These are phyloP conservation scores for Amblyjoppa proteus DNA, from an alignment of 2,888 invertebrate genomes.

Conservation along the genomic window DNA sequence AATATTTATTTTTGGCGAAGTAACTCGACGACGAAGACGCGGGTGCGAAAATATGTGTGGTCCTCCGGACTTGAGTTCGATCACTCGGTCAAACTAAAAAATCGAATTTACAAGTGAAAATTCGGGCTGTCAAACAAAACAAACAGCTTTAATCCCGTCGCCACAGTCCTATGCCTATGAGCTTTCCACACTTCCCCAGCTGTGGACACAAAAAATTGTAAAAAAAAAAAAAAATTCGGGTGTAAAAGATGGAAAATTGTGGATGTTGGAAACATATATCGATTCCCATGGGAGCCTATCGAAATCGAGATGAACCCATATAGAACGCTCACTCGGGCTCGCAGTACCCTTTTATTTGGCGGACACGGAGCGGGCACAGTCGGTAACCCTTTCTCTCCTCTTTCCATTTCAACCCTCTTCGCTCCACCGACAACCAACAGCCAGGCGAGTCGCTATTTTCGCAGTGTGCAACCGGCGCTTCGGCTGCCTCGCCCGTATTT, in stretches of 20 bases:
- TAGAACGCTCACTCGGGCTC: slow-evolving; percentile 60
- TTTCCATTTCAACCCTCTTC: slow-evolving; percentile 19
- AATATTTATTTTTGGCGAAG: neutral
- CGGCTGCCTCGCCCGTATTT: slow-evolving; percentile 73
- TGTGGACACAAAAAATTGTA: slow-evolving; percentile 13
- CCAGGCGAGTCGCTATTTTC: slow-evolving; percentile 67
- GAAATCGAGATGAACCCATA: slow-evolving; percentile 69
- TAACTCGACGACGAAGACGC: neutral
- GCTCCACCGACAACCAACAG: slow-evolving; percentile 22
- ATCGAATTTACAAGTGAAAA: neutral
- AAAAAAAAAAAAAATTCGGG: slow-evolving; percentile 31
- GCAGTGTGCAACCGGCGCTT: slow-evolving; percentile 46
- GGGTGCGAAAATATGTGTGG: neutral
- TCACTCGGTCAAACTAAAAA: neutral
- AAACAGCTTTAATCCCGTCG: slow-evolving; percentile 4
- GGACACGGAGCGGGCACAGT: slow-evolving; percentile 51
- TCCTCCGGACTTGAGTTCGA: neutral
- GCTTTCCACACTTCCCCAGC: slow-evolving; percentile 11
- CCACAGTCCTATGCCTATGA: slow-evolving; percentile 9
- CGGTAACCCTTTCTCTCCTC: slow-evolving; percentile 38
- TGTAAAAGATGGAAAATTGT: slow-evolving; percentile 62
- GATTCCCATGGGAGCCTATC: slow-evolving; percentile 67
- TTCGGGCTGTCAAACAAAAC: neutral
- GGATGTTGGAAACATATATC: slow-evolving; percentile 55
- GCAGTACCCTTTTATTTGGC: slow-evolving; percentile 60